Evolutionary conservation across 2,888 invertebrate species (phyloP).

Genomic region (Torymus tubicola): DNA sequence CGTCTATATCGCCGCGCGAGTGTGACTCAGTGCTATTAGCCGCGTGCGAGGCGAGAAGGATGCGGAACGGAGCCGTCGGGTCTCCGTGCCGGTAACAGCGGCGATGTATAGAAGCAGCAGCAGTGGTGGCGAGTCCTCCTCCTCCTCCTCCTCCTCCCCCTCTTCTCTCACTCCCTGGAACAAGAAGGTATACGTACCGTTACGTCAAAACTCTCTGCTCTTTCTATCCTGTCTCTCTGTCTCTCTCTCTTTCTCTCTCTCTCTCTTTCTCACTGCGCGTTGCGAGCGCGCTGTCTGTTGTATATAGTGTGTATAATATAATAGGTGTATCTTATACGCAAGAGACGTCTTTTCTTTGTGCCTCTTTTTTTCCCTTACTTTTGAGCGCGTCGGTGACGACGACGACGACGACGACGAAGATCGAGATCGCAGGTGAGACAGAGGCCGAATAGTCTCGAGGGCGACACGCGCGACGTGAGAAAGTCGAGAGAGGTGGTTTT

Average conservation of each 20-base stretch:
- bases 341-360: too few relatives aligned
- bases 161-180: conserved; percentile 3
- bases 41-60: conserved; percentile 29
- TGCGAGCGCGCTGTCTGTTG: too few relatives aligned
- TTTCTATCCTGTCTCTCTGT: neutral
- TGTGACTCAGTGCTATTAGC: conserved; percentile 31
- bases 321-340: too few relatives aligned
- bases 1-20: too few relatives aligned
- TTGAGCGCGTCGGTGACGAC: too few relatives aligned
- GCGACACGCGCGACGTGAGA: neutral
- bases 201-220: conserved; percentile 39
- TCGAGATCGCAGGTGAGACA: neutral
- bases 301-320: too few relatives aligned
- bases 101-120: too few relatives aligned
- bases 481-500: too few relatives aligned
- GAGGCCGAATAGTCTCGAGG: neutral
- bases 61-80: conserved; percentile 30
- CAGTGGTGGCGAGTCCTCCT: neutral
- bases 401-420: too few relatives aligned
- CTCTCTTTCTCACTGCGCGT: too few relatives aligned
- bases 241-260: too few relatives aligned
- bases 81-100: conserved; percentile 22
- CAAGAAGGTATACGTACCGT: conserved; percentile 45
- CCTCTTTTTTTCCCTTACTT: too few relatives aligned
- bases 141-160: neutral